phyloP scores from a whole-genome alignment of 30 jellyfish, hydroid and myxozoan species.

The Aurelia aurita region DNA sequence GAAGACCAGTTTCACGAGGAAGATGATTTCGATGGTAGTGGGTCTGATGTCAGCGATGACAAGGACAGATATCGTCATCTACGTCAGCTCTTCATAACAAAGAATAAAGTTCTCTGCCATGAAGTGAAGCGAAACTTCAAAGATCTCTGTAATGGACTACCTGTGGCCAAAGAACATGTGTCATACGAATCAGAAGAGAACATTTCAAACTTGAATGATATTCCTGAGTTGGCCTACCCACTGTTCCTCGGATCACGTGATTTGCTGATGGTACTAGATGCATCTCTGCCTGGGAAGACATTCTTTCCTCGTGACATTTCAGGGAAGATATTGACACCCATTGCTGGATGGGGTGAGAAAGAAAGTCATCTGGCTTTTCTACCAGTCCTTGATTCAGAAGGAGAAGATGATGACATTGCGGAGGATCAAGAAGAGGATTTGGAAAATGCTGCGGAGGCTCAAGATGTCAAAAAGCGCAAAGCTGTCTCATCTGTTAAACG shows the following conservation, averaged over 20 bases:
- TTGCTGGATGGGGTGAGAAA: constrained; percentile 92
- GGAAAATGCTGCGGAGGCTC: constrained; percentile 17
- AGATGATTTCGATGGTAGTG: constrained; percentile 2
- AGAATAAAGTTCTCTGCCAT: constrained; percentile 80
- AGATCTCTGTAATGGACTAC: constrained; percentile 67
- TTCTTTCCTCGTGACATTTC: constrained; percentile 68
- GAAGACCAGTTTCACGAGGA: not conserved
- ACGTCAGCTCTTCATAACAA: constrained; percentile 88
- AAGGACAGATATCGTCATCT: constrained; percentile 67
- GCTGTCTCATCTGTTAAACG: constrained; percentile 11
- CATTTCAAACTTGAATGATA: constrained; percentile 10
- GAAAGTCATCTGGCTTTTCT: constrained; percentile 62
- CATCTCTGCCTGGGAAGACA: constrained; percentile 74
- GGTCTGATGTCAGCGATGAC: constrained; percentile 7
- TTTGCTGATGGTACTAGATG: constrained; percentile 77
- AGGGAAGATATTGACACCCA: constrained; percentile 57
- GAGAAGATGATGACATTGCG: constrained; percentile 55
- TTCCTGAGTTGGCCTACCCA: constrained; percentile 54
- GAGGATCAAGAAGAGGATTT: constrained; percentile 27
- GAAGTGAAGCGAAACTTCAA: constrained; percentile 78
- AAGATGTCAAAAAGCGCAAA: not conserved
- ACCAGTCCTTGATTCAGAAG: constrained; percentile 70
- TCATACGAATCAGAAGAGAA: constrained; percentile 1
- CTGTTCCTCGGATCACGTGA: constrained; percentile 81
- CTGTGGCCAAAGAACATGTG: constrained; percentile 30